Evolutionary conservation across 1,140 invertebrate species (phyloP), one percentile per base, ranked within the genome.

Genomic region (Caenorhabditis tropicalis): DNA sequence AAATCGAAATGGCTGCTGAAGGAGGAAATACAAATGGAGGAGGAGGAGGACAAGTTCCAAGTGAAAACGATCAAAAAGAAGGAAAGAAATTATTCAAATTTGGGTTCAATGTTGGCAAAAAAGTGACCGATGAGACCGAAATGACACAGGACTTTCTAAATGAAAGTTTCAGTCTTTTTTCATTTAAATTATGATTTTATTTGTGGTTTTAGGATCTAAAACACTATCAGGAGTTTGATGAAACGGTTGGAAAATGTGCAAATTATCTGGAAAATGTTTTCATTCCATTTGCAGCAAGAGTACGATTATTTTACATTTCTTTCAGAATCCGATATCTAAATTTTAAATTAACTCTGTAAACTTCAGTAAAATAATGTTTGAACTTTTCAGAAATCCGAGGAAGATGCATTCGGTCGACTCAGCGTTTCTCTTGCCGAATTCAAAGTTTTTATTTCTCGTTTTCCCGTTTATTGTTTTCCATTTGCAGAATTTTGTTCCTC

Each of bases 111-210:
- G 65, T 74, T 4, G 43, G 43, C 36, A 74, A 74, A 27, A 74
- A 74, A 46, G 65, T 39, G 5, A 24, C 65, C 5, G 65, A 43
- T 43, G 65, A 74, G n/a, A 74, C 36, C n/a, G 65, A 74, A 74
- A 65, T 65, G 58, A 65, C 58, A 12, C 65, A 46, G 36, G 65
- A 74, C 43, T 74, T 74, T 46, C 43, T 74, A 10, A 74, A 74
- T 43, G 65, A 36, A 74, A 39, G 58, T 58, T 58, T 7, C 27
- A 58, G 6, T 0, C 0, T 16, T 53, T 53, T 53, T 53, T n/a
- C n/a, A 43, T 6, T 9, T 27, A 7, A 29, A 58, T 27, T 27
- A 9, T 10, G 2, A 58, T 58, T 58, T 29, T 58, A n/a, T 65
- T 36, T 2, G 31, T 5, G 9, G 16, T 74, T 74, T 74, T 36